A percentile compares a stretch with the other conserved stretches of the same genome.
These are phyloP conservation scores for Apeira syringaria DNA, from an alignment of 2,888 invertebrate genomes.

Conservation along the genomic window DNA sequence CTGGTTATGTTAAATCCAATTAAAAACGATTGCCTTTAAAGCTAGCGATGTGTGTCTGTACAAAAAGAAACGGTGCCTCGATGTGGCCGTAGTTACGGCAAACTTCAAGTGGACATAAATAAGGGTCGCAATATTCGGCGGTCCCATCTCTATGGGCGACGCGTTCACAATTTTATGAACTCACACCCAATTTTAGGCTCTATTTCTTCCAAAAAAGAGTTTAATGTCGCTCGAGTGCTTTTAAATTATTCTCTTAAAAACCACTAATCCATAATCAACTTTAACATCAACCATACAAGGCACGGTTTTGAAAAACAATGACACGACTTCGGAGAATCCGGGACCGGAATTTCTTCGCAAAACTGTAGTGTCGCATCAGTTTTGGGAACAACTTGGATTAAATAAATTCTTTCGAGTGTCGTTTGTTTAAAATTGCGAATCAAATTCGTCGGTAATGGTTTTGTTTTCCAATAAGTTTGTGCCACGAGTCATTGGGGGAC, in stretches of 20 bases:
- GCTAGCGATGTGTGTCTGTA: constrained; percentile 55
- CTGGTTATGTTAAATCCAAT: constrained; percentile 42
- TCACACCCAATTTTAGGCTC: constrained; percentile 36
- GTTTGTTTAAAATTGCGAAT: constrained; percentile 60
- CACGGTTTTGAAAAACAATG: constrained; percentile 50
- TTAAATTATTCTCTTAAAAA: constrained; percentile 37
- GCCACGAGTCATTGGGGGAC: constrained; percentile 35
- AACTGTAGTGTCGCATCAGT: constrained; percentile 68
- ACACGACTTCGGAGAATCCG: constrained; percentile 41
- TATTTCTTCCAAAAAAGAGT: constrained; percentile 20
- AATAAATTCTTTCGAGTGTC: constrained; percentile 62
- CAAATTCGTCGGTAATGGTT: constrained; percentile 49
- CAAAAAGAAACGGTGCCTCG: constrained; percentile 57
- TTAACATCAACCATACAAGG: constrained; percentile 45
- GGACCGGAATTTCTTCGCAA: constrained; percentile 64
- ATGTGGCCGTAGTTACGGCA: constrained; percentile 64
- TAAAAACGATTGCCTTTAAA: constrained; percentile 45
- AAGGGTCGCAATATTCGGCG: constrained; percentile 78
- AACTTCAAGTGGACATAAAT: constrained; percentile 82
- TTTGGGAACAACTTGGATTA: constrained; percentile 70
- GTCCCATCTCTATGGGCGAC: constrained; percentile 66
- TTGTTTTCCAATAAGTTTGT: constrained; percentile 47
- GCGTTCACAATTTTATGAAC: constrained; percentile 53
- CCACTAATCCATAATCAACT: constrained; percentile 58
- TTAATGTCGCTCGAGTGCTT: constrained; percentile 8